These are phyloP conservation scores for Onychostoma macrolepis DNA, from an alignment of 2,113 vertebrate genomes.

Conservation along the genomic window DNA sequence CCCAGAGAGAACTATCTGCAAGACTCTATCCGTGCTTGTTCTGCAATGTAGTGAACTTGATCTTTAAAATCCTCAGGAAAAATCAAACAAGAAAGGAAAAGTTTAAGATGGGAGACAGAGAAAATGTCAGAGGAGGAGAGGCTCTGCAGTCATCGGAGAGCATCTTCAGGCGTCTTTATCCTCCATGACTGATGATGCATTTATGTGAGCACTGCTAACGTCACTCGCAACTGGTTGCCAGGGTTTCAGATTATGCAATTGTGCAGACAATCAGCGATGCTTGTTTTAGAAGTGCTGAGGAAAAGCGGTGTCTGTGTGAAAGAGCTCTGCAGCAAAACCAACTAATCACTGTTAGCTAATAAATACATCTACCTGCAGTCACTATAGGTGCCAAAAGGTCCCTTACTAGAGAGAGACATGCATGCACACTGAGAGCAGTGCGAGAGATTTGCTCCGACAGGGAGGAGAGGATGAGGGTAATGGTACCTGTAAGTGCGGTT, in stretches of 20 bases:
- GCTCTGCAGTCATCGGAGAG: background rate
- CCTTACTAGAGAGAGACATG: background rate
- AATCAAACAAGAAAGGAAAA: background rate
- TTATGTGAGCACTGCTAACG: background rate
- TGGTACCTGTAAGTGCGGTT: slow-evolving; percentile 95
- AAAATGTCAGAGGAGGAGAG: background rate
- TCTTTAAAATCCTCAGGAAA: slow-evolving; percentile 1
- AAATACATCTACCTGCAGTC: background rate
- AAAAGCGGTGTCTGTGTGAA: background rate
- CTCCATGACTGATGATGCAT: slow-evolving; percentile 18
- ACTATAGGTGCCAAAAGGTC: background rate
- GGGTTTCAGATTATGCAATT: slow-evolving; percentile 35
- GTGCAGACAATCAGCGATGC: slow-evolving; percentile 15
- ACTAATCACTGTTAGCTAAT: background rate
- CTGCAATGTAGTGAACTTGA: background rate
- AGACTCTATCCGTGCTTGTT: background rate
- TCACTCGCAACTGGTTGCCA: slow-evolving; percentile 19
- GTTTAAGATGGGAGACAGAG: background rate
- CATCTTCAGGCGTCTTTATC: background rate
- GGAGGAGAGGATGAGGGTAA: slow-evolving; percentile 27
- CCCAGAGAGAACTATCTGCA: background rate
- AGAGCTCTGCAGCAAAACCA: background rate
- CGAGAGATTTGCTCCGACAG: background rate
- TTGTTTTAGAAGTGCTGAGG: slow-evolving; percentile 32
- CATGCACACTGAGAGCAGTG: background rate